phyloP scores from a whole-genome alignment of 2,113 vertebrate species.

The Catharus minimus region DNA sequence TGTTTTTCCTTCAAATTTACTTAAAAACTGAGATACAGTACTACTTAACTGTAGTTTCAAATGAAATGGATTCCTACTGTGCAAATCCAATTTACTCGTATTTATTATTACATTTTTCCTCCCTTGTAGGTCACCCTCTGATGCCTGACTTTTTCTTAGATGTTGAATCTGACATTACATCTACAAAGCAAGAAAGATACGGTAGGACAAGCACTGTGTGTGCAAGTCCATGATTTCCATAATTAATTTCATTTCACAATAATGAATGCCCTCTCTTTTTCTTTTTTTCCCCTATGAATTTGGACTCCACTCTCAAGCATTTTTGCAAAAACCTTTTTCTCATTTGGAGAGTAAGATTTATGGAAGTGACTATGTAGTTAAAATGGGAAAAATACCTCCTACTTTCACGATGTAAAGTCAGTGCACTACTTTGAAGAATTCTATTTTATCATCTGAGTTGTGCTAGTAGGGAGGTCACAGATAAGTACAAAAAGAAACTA shows the following conservation, averaged over 20 bases:
- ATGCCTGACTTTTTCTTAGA: slow-evolving; percentile 96
- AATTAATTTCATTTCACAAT: background rate
- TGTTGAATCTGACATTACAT: slow-evolving; percentile 62
- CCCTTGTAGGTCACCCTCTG: slow-evolving; percentile 84
- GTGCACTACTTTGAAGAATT: background rate
- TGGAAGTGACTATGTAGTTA: background rate
- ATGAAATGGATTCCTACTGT: background rate
- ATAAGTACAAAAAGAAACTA: background rate
- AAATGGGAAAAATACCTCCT: background rate
- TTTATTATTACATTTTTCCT: background rate
- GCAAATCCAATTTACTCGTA: background rate
- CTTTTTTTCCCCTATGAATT: background rate
- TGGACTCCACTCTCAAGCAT: background rate
- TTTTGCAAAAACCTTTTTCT: background rate
- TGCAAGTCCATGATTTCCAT: background rate
- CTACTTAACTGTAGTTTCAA: background rate
- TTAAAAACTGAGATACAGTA: background rate
- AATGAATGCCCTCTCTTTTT: background rate
- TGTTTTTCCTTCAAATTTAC: background rate
- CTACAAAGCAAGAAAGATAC: slow-evolving; percentile 66
- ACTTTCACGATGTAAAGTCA: background rate
- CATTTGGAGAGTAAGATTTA: background rate
- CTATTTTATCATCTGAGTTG: background rate
- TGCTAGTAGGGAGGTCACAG: background rate
- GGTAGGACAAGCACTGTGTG: slow-evolving; percentile 67